Base-by-base conservation (phyloP, 2,888 invertebrate genomes). In the Aelia acuminata region DNA sequence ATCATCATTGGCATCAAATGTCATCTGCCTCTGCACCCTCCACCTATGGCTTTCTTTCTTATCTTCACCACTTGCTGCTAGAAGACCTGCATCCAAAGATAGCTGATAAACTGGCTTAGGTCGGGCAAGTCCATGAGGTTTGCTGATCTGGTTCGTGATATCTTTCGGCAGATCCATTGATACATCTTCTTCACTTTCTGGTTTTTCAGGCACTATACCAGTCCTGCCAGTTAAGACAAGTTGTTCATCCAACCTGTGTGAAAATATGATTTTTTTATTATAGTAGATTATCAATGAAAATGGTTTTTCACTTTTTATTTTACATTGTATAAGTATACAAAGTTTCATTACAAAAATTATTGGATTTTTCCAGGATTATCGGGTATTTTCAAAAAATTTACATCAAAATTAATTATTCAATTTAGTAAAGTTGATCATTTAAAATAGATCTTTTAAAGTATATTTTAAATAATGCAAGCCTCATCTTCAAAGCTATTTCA, bases 211-310 rank as follows among this genome's bases (percentile, higher is more conserved):
- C 91, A 87, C 90, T 89, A 90, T 89, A 80, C 91, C 91, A 86
- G 91, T 88, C 90, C 91, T 90, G 85, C 92, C 92, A 86, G 92
- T 92, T 43, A 93, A 92, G 48, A 95, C 94, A 84, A 95, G 92
- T 84, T 94, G 94, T 91, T 95, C 95, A 91, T 95, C 95, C 91
- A 95, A 92, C 84, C 95, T 95, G 91, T 31, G 0, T 35, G 18
- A 70, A 70, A 70, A 90, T 88, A 75, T 26, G 85, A 63, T 70
- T 87, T 39, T 88, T 86, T 88, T 47, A 13, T 39, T 47, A 90
- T 87, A n/a, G 63, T 85, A 84, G 39, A 3, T n/a, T n/a, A n/a
- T n/a, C n/a, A n/a, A n/a, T n/a, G n/a, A n/a, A n/a, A n/a, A n/a
- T n/a, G n/a, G n/a, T n/a, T n/a, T n/a, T n/a, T n/a, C n/a, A n/a